phyloP scores from a whole-genome alignment of 2,888 invertebrate genomes.

The Drosophila nr. perissopoda region DNA sequence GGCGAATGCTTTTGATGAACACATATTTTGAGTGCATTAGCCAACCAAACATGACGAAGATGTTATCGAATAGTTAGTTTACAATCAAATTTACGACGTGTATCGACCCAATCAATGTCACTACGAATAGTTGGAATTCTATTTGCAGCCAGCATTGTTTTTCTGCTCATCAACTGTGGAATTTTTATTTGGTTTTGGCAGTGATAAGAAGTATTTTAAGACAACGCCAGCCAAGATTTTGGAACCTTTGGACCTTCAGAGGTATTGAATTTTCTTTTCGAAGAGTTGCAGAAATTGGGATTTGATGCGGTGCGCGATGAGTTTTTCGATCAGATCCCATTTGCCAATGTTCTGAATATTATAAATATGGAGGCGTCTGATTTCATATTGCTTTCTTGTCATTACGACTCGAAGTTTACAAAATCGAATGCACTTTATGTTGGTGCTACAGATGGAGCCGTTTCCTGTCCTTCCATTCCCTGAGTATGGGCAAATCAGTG shows the following conservation, averaged over 20 bases:
- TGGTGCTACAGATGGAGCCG: conserved; percentile 96
- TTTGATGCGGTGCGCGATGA: conserved; percentile 16
- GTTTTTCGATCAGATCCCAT: conserved; percentile 69
- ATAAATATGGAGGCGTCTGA: conserved; percentile 88
- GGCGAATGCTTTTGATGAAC: conserved; percentile 18
- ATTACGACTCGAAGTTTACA: conserved; percentile 91
- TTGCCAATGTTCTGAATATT: conserved; percentile 89
- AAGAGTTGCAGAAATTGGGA: no score
- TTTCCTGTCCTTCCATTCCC: conserved; percentile 93
- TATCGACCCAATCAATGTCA: conserved; percentile 4
- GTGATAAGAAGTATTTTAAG: conserved; percentile 48
- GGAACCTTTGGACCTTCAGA: no score
- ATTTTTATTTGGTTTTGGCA: background rate
- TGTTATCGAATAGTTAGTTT: conserved; percentile 2
- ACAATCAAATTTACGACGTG: background rate
- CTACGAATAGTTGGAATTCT: conserved; percentile 4
- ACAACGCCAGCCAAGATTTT: conserved; percentile 32
- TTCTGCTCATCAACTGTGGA: conserved; percentile 15
- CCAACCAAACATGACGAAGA: background rate
- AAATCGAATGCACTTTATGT: conserved; percentile 70
- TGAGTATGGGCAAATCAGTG: conserved; percentile 90
- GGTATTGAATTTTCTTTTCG: no score
- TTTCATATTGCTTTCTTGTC: conserved; percentile 89
- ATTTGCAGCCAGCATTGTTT: background rate
- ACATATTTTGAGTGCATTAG: background rate